Conservation (phyloP, 1,140 invertebrate species). For the Glossosoma conforme region DNA sequence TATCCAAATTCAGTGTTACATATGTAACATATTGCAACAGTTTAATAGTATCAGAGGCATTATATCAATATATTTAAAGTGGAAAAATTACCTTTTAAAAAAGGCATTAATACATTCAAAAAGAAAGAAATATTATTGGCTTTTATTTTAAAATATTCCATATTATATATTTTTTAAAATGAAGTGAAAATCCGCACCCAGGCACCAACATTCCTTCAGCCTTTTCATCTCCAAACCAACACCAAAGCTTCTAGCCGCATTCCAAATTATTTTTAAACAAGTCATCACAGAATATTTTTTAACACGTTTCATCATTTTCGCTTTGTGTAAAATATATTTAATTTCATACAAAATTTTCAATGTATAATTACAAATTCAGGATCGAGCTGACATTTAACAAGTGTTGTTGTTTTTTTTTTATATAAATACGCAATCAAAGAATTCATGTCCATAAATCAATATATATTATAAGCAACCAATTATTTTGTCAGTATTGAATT, state of each 20-base stretch:
- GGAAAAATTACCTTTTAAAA: constrained; percentile 8
- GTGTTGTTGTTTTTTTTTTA: background rate
- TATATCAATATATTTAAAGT: background rate
- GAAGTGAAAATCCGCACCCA: constrained; percentile 16
- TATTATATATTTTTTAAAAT: constrained; percentile 15
- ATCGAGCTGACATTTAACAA: background rate
- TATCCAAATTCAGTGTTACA: background rate
- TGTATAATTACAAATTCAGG: background rate
- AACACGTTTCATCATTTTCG: background rate
- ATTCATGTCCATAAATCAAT: constrained; percentile 2
- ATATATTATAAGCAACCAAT: no score
- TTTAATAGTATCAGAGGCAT: constrained; percentile 2
- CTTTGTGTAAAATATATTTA: background rate
- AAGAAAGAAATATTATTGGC: background rate
- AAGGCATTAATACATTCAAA: constrained; percentile 8
- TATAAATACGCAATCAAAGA: background rate
- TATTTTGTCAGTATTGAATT: no score
- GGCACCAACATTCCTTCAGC: constrained; percentile 20
- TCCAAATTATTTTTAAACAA: constrained; percentile 16
- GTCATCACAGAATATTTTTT: constrained; percentile 12
- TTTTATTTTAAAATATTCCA: constrained; percentile 23
- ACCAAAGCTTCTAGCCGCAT: constrained; percentile 10
- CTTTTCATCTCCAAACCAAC: constrained; percentile 10
- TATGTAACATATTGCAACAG: background rate
- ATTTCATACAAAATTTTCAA: background rate